Conservation (phyloP, 1,140 invertebrate species). For the Papilio glaucus region DNA sequence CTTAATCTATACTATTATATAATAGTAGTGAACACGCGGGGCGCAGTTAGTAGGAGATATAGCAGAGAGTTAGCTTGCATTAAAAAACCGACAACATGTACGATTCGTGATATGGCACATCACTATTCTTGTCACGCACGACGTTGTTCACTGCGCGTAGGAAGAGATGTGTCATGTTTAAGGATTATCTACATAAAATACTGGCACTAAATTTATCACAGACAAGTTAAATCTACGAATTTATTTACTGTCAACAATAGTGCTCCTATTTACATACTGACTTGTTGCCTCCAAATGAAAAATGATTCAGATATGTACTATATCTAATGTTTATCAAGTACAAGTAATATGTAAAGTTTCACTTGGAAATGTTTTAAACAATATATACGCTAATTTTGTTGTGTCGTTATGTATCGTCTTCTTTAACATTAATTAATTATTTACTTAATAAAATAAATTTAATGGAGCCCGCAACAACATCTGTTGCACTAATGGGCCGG, state of each 20-base stretch:
- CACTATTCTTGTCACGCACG: conserved; percentile 22
- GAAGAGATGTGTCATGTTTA: conserved; percentile 29
- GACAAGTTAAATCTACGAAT: conserved; percentile 28
- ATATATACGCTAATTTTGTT: too few species aligned
- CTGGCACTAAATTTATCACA: conserved; percentile 24
- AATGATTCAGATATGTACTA: conserved; percentile 6
- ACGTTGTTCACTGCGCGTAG: conserved; percentile 1
- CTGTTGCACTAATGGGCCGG: too few species aligned
- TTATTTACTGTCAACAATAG: conserved; percentile 25
- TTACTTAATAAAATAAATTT: too few species aligned
- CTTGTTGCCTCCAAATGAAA: conserved; percentile 19
- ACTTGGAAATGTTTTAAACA: neutral
- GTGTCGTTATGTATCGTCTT: too few species aligned
- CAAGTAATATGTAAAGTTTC: neutral
- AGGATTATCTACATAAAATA: conserved; percentile 21
- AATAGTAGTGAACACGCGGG: too few species aligned
- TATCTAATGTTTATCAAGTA: neutral
- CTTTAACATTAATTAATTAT: too few species aligned
- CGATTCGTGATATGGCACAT: conserved; percentile 6
- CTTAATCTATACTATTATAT: too few species aligned
- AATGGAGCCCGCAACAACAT: too few species aligned
- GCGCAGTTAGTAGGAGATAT: neutral
- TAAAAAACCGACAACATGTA: neutral
- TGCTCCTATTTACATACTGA: conserved; percentile 27
- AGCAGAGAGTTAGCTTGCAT: neutral